phyloP scores from a whole-genome alignment of 2,113 vertebrate genomes.

The Boulengeromyrus knoepffleri region DNA sequence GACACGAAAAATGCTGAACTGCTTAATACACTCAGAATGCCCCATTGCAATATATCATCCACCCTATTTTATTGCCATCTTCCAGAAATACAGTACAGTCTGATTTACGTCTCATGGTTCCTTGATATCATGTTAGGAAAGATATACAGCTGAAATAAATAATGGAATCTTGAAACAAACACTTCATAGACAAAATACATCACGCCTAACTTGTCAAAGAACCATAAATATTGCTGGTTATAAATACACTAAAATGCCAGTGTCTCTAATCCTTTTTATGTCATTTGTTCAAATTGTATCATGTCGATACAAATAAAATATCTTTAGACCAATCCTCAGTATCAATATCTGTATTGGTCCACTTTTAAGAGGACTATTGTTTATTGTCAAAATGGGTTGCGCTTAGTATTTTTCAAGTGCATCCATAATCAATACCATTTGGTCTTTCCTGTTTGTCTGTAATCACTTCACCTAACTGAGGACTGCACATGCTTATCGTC shows the following conservation, averaged over 20 bases:
- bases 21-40: not conserved
- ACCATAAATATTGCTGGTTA: not conserved
- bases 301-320: not conserved
- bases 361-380: not conserved
- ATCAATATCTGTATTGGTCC: not conserved
- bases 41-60: not conserved
- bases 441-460: not conserved
- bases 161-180: not conserved
- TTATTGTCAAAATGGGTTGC: not conserved
- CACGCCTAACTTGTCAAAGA: not conserved
- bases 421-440: not conserved
- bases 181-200: not conserved
- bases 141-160: not conserved
- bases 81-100: not conserved
- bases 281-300: not conserved
- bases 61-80: not conserved
- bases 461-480: not conserved
- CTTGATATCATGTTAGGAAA: not conserved
- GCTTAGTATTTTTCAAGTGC: not conserved
- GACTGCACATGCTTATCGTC: not conserved
- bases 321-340: not conserved
- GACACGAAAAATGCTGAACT: not conserved
- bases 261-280: not conserved
- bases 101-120: not conserved
- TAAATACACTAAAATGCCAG: not conserved